These are phyloP conservation scores for Mystacornis crossleyi DNA, from an alignment of 2,113 vertebrate species.

Conservation along the genomic window DNA sequence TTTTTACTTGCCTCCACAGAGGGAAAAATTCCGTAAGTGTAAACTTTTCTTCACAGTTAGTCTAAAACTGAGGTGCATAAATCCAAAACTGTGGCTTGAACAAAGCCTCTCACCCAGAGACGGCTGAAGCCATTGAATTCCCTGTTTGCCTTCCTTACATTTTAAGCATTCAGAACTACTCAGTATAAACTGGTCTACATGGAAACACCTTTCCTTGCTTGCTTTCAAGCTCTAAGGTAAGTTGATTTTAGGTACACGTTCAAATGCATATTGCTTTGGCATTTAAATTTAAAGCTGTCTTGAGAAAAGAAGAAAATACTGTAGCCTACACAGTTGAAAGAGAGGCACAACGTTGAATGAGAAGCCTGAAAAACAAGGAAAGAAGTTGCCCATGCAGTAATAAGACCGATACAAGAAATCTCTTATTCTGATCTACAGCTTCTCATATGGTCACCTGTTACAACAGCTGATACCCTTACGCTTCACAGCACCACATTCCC, in stretches of 20 bases:
- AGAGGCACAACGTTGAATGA: not conserved
- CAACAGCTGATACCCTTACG: fast-evolving
- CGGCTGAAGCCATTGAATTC: not conserved
- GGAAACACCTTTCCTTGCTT: not conserved
- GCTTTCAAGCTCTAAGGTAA: not conserved
- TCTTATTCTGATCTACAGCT: not conserved
- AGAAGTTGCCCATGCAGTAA: not conserved
- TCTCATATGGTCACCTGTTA: not conserved
- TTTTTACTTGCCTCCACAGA: not conserved
- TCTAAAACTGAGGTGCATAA: not conserved
- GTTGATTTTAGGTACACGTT: not conserved
- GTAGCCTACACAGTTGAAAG: not conserved
- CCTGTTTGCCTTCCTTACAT: not conserved
- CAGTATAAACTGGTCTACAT: not conserved
- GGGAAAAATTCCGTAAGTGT: not conserved
- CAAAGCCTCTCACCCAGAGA: not conserved
- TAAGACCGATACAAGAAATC: not conserved
- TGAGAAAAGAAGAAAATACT: not conserved
- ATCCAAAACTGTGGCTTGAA: not conserved
- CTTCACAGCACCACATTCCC: not conserved
- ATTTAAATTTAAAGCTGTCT: not conserved
- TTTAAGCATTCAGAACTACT: not conserved
- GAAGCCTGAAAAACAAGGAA: not conserved
- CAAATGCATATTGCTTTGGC: not conserved
- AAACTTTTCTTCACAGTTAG: not conserved